Conservation (phyloP, 37 sponge, comb jelly and placozoan genomes). For the Tethya wilhelma region DNA sequence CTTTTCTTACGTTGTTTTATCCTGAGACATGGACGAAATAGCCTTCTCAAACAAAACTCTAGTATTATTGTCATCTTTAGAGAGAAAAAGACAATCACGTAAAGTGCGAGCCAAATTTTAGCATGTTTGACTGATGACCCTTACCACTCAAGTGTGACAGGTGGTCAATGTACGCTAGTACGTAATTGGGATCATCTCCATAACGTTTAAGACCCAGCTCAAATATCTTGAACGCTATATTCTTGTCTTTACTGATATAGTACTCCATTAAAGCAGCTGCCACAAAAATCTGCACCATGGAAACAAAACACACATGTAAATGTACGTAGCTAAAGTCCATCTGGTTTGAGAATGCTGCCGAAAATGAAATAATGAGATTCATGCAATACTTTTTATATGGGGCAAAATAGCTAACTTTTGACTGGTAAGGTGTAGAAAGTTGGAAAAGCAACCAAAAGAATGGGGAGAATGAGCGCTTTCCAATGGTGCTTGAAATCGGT, state of each 20-base stretch:
- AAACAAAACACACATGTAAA: background rate
- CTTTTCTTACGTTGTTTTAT: slow-evolving; percentile 71
- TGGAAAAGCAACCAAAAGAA: too few species aligned
- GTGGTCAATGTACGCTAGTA: slow-evolving; percentile 84
- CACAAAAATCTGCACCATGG: slow-evolving; percentile 87
- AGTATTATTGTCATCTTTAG: slow-evolving; percentile 95
- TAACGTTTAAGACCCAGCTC: slow-evolving; percentile 94
- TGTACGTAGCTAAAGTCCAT: background rate
- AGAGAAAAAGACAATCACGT: background rate
- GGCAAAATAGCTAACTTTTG: too few species aligned
- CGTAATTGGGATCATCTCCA: slow-evolving; percentile 75
- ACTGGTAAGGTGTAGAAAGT: too few species aligned
- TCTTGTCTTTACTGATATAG: slow-evolving; percentile 83
- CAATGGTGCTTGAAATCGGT: too few species aligned
- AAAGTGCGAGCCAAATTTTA: background rate
- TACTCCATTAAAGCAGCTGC: slow-evolving; percentile 98
- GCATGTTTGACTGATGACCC: background rate
- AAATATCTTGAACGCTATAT: slow-evolving; percentile 93
- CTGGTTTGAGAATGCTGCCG: too few species aligned
- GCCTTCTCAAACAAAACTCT: slow-evolving; percentile 92
- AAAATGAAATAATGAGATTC: too few species aligned
- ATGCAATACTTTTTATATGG: too few species aligned
- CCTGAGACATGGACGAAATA: slow-evolving; percentile 59
- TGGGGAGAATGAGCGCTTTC: too few species aligned
- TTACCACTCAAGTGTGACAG: slow-evolving; percentile 90